phyloP scores from a whole-genome alignment of 2,888 invertebrate species.

The Escarpia spicata region DNA sequence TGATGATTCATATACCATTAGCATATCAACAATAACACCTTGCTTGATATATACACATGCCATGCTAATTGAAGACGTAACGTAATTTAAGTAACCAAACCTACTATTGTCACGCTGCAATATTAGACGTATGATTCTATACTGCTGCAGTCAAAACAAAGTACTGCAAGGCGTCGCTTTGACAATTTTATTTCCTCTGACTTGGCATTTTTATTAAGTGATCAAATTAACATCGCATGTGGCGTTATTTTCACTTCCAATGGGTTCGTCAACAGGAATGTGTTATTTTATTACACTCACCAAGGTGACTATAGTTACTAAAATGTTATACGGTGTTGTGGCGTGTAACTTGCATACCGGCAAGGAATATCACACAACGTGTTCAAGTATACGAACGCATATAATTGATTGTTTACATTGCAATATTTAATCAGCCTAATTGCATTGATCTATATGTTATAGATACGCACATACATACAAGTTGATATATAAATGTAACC shows the following conservation, averaged over 20 bases:
- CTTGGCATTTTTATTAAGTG: not conserved
- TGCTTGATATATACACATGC: no score
- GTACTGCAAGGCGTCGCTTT: not conserved
- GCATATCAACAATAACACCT: no score
- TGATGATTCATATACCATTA: no score
- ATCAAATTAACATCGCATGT: not conserved
- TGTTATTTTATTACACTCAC: not conserved
- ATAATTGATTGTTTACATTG: not conserved
- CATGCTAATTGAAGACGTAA: no score
- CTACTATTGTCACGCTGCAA: not conserved
- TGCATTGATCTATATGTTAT: not conserved
- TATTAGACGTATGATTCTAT: not conserved
- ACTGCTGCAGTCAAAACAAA: not conserved
- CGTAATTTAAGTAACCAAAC: not conserved
- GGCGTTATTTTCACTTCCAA: constrained; percentile 3
- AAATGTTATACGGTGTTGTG: not conserved
- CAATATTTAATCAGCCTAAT: not conserved
- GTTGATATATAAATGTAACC: not conserved
- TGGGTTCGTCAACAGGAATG: not conserved
- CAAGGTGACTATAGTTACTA: not conserved
- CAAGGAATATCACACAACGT: not conserved
- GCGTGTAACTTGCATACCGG: not conserved
- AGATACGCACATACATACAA: no score
- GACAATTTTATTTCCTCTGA: not conserved
- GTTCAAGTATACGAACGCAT: not conserved